phyloP scores from a whole-genome alignment of 1,140 invertebrate genomes.

The Hyles vespertilio region DNA sequence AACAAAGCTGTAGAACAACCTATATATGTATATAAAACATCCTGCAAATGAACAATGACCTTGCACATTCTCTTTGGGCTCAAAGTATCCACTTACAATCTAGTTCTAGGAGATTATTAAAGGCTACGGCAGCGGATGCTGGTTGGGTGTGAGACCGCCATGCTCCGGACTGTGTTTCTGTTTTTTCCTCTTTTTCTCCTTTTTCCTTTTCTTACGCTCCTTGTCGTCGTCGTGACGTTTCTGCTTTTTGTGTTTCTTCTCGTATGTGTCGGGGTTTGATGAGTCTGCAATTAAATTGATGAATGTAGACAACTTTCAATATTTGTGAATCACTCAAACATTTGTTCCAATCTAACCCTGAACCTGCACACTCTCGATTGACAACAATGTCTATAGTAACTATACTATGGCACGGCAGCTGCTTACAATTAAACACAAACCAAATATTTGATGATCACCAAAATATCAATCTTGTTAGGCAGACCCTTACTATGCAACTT shows the following conservation, averaged over 20 bases:
- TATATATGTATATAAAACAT: no score
- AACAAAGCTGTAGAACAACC: no score
- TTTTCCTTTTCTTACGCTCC: slow-evolving; percentile 95
- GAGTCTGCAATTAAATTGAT: slow-evolving; percentile 60
- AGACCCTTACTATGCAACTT: no score
- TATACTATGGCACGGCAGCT: no score
- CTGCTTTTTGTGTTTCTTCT: slow-evolving; percentile 97
- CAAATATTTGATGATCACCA: no score
- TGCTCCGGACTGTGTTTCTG: slow-evolving; percentile 95
- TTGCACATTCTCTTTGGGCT: slow-evolving; percentile 28
- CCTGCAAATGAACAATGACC: neutral
- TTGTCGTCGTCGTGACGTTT: slow-evolving; percentile 96
- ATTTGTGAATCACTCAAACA: no score
- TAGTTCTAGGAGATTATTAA: slow-evolving; percentile 5
- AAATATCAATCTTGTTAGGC: no score
- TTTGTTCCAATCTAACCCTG: no score
- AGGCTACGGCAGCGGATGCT: slow-evolving; percentile 77
- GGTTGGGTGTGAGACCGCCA: slow-evolving; percentile 82
- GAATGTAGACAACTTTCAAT: no score
- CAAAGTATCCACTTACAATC: slow-evolving; percentile 19
- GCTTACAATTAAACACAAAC: no score
- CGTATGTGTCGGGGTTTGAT: slow-evolving; percentile 87
- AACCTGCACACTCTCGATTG: no score
- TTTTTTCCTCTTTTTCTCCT: slow-evolving; percentile 96
- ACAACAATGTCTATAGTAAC: no score